phyloP scores from a whole-genome alignment of 1,140 invertebrate species.

The Doryteuthis pealeii region DNA sequence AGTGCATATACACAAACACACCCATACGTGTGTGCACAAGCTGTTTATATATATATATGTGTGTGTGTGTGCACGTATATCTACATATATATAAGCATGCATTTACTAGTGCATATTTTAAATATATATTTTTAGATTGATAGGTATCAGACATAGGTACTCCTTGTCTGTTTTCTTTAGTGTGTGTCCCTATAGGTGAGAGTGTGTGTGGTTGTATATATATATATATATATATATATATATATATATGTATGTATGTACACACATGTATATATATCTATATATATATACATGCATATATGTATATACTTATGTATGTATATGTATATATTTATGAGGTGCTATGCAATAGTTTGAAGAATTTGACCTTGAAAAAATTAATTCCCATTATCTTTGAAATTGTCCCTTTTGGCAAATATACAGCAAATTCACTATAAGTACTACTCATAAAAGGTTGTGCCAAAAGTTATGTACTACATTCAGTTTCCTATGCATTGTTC shows the following conservation, averaged over 20 bases:
- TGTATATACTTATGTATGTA: background rate
- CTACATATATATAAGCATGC: background rate
- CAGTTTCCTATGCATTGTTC: too few relatives aligned
- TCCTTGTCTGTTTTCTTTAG: too few relatives aligned
- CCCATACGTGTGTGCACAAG: background rate
- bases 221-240: background rate
- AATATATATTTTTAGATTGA: background rate
- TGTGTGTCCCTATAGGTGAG: too few relatives aligned
- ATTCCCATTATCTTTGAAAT: too few relatives aligned
- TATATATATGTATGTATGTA: background rate
- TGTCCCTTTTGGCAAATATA: too few relatives aligned
- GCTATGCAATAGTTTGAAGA: background rate
- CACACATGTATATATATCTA: background rate
- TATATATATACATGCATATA: background rate
- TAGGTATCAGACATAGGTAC: background rate
- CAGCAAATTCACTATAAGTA: too few relatives aligned
- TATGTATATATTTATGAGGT: background rate
- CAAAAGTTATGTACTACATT: too few relatives aligned
- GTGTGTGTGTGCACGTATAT: background rate
- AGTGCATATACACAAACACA: background rate
- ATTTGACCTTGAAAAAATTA: too few relatives aligned
- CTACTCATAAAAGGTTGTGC: too few relatives aligned
- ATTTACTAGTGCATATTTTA: too few relatives aligned
- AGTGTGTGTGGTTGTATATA: background rate
- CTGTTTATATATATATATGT: background rate